Percentiles rank a stretch among this genome's conserved stretches.
phyloP scores from a whole-genome alignment of 2,113 vertebrate genomes.

The Cochlearius cochlearius region DNA sequence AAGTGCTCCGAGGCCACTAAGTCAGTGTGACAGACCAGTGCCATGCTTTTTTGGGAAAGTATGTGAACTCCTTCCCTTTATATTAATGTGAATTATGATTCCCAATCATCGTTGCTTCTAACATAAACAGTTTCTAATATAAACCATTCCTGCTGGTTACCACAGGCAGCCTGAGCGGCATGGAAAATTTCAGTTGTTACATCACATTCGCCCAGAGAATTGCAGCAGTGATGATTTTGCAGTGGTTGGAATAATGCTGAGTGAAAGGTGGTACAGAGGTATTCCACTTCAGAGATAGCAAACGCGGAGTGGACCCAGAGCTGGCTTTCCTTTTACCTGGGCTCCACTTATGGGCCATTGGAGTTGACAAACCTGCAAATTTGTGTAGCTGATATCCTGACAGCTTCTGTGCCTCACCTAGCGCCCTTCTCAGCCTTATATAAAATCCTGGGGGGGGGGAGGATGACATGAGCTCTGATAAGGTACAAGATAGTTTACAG shows the following conservation, averaged over 20 bases:
- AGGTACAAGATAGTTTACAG: neutral
- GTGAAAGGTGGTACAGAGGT: neutral
- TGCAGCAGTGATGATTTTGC: neutral
- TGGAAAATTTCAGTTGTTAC: conserved; percentile 38
- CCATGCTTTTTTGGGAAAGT: neutral
- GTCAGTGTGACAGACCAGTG: neutral
- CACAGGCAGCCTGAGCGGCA: neutral
- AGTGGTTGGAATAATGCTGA: neutral
- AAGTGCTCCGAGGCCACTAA: neutral
- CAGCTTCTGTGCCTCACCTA: neutral
- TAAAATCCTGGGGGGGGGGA: neutral
- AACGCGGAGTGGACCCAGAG: neutral
- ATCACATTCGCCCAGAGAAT: neutral
- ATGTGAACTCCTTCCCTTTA: neutral
- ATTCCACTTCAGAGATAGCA: neutral
- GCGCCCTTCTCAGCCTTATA: neutral
- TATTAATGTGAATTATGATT: conserved; percentile 14
- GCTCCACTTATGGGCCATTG: neutral
- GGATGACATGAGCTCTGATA: neutral
- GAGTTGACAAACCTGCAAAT: neutral
- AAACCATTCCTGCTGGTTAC: conserved; percentile 27
- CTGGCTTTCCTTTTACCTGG: neutral
- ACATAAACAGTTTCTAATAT: conserved; percentile 42
- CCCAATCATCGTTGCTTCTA: neutral
- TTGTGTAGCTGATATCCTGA: neutral